Percentiles rank a stretch among this genome's conserved stretches.
Evolutionary conservation across 2,888 invertebrate genomes (phyloP).

Genomic region (Leptothorax acervorum): DNA sequence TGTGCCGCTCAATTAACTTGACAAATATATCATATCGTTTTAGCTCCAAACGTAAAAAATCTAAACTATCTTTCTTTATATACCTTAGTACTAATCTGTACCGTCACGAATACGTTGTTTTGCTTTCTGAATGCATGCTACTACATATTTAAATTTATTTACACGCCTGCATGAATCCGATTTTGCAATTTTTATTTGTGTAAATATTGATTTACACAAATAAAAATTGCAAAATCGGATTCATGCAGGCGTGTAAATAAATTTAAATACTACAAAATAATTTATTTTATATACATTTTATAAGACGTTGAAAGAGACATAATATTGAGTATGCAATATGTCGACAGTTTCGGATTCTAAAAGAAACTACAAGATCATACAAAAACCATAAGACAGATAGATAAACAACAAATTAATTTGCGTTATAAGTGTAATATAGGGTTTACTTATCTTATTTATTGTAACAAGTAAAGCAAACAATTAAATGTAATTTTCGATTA

Average conservation of each 20-base stretch:
- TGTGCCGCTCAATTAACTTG: conserved; percentile 44
- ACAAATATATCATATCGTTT: not conserved
- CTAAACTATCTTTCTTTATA: not conserved
- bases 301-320: conserved; percentile 39
- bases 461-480: too few relatives aligned
- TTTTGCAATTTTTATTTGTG: conserved; percentile 78
- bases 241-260: conserved; percentile 58
- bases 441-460: too few relatives aligned
- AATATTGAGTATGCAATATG: conserved; percentile 44
- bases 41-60: conserved; percentile 42
- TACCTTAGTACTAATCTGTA: conserved; percentile 9
- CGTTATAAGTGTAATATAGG: too few relatives aligned
- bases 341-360: conserved; percentile 22
- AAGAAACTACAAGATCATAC: conserved; percentile 32
- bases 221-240: conserved; percentile 74
- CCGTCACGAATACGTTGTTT: conserved; percentile 5
- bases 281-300: conserved; percentile 55
- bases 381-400: too few relatives aligned
- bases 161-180: conserved; percentile 43
- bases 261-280: conserved; percentile 67
- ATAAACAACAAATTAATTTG: too few relatives aligned
- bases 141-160: conserved; percentile 71
- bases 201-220: conserved; percentile 82
- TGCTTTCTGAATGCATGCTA: conserved; percentile 54
- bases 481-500: too few relatives aligned